phyloP scores from a whole-genome alignment of 2,797 vertebrate genomes.

The Scarus forsteni region DNA sequence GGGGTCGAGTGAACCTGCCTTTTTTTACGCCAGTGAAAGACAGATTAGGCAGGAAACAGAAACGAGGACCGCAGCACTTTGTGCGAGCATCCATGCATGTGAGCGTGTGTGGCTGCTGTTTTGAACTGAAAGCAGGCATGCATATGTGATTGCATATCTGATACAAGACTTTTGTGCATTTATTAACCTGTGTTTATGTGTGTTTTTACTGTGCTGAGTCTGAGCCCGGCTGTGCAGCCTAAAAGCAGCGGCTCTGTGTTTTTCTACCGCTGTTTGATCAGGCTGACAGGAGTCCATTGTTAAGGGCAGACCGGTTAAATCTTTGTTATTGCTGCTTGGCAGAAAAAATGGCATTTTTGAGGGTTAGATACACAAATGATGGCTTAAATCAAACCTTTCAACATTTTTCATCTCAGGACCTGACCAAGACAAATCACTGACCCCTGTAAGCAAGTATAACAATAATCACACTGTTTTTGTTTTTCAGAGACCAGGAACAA shows the following conservation, averaged over 20 bases:
- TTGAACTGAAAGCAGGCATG: conserved; percentile 22
- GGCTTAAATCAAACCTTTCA: conserved; percentile 46
- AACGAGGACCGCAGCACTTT: background rate
- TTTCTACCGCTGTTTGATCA: conserved; percentile 63
- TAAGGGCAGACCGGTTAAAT: conserved; percentile 50
- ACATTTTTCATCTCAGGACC: conserved; percentile 41
- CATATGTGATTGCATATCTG: conserved; percentile 8
- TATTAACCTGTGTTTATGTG: conserved; percentile 8
- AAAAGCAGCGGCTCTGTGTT: conserved; percentile 55
- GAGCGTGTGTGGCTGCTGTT: conserved; percentile 17
- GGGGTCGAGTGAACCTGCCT: conserved; percentile 12
- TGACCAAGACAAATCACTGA: conserved; percentile 45
- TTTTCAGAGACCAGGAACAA: conserved; percentile 37
- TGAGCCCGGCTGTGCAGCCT: conserved; percentile 40
- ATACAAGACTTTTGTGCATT: background rate
- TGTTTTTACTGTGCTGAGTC: conserved; percentile 4
- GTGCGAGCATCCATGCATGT: conserved; percentile 7
- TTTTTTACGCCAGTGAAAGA: conserved; percentile 27
- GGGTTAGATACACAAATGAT: conserved; percentile 62
- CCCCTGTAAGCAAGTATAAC: conserved; percentile 33
- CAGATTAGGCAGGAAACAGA: conserved; percentile 27
- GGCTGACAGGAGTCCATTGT: conserved; percentile 67
- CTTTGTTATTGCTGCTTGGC: conserved; percentile 54
- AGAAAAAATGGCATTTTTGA: conserved; percentile 59
- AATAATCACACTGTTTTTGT: conserved; percentile 29